phyloP scores from a whole-genome alignment of 2,797 vertebrate genomes.

The Furcifer pardalis region DNA sequence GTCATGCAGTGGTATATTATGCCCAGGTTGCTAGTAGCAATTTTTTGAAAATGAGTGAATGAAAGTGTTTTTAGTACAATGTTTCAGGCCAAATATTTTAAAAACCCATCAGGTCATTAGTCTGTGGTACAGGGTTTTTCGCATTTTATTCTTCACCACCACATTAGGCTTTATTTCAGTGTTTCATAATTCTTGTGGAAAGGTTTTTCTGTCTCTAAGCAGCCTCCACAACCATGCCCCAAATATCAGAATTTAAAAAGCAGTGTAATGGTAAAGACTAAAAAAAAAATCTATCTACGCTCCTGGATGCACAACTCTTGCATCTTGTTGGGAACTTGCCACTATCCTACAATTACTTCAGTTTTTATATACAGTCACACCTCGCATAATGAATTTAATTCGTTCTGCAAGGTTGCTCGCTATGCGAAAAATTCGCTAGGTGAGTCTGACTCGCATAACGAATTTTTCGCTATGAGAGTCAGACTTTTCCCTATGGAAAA shows the following conservation, averaged over 20 bases:
- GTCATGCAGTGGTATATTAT: neutral
- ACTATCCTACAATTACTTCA: neutral
- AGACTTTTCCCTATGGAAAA: too few relatives aligned
- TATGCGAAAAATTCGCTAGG: too few relatives aligned
- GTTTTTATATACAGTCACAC: too few relatives aligned
- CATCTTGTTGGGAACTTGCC: neutral
- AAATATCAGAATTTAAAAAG: neutral
- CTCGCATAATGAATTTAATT: neutral
- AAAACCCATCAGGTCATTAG: neutral
- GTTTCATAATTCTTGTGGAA: neutral
- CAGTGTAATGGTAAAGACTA: neutral
- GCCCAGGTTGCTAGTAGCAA: neutral
- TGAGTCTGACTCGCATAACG: too few relatives aligned
- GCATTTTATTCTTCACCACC: neutral
- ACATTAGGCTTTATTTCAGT: neutral
- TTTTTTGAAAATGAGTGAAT: neutral
- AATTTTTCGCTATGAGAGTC: too few relatives aligned
- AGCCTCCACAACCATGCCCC: neutral
- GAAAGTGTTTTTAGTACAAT: neutral
- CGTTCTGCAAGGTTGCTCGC: too few relatives aligned
- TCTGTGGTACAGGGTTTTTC: neutral
- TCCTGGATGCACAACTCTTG: neutral
- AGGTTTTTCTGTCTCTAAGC: neutral
- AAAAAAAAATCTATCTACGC: too few relatives aligned
- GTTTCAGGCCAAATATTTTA: too few relatives aligned